These are phyloP conservation scores for Ptilodon capucinus DNA, from an alignment of 2,888 invertebrate species.

Conservation along the genomic window DNA sequence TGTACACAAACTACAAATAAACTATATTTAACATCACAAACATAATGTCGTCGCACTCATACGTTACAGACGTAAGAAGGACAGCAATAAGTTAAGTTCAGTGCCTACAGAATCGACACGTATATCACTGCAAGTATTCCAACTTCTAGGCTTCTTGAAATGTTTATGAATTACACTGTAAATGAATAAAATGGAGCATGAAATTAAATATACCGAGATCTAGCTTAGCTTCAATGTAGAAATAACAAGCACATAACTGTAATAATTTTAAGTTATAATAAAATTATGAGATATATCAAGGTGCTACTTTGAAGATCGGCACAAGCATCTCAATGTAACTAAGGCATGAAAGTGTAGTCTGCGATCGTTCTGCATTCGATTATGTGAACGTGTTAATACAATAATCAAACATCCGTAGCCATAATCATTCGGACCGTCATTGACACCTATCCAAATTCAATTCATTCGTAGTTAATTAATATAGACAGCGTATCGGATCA, in stretches of 20 bases:
- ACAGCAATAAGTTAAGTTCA: too few relatives aligned
- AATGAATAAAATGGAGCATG: conserved; percentile 49
- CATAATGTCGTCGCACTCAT: too few relatives aligned
- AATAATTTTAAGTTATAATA: conserved; percentile 1
- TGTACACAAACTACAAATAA: too few relatives aligned
- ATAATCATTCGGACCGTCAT: conserved; percentile 25
- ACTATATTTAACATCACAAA: too few relatives aligned
- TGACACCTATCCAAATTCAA: neutral
- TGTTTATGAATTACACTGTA: conserved; percentile 24
- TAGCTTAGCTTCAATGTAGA: conserved; percentile 56
- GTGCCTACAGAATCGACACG: too few relatives aligned
- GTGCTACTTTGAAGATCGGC: conserved; percentile 22
- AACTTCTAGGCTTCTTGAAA: conserved; percentile 8
- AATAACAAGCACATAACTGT: conserved; percentile 47
- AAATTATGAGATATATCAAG: conserved; percentile 6
- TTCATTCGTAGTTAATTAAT: neutral
- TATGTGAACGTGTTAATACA: conserved; percentile 37
- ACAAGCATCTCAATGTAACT: conserved; percentile 57
- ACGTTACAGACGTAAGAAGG: too few relatives aligned
- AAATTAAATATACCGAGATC: conserved; percentile 34
- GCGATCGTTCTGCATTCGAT: conserved; percentile 40
- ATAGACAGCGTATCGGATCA: neutral
- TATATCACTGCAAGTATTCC: neutral
- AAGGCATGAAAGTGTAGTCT: conserved; percentile 64
- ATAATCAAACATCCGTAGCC: conserved; percentile 19